These are phyloP conservation scores for Chroicocephalus ridibundus DNA, from an alignment of 2,113 vertebrate genomes.

Conservation along the genomic window DNA sequence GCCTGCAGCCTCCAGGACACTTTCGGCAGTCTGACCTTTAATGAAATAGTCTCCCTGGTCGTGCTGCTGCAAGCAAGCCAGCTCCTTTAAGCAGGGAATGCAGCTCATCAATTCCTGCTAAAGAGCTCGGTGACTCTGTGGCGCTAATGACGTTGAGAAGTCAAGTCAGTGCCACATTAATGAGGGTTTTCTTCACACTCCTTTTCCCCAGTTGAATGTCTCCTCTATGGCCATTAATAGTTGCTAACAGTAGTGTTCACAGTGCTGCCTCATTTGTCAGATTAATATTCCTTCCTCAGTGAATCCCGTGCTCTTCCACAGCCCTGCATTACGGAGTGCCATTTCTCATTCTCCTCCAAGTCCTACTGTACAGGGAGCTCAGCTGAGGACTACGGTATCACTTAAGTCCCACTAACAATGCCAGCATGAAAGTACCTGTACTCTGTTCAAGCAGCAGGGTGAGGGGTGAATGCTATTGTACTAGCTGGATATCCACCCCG, in stretches of 20 bases:
- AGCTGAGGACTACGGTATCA: background rate
- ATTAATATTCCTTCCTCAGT: slow-evolving; percentile 13
- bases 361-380: background rate
- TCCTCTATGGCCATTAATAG: background rate
- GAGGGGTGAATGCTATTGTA: background rate
- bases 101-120: background rate
- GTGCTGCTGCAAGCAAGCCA: background rate
- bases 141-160: background rate
- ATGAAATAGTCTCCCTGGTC: background rate
- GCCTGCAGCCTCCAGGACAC: background rate
- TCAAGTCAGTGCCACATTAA: slow-evolving; percentile 18
- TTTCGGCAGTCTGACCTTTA: background rate
- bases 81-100: background rate
- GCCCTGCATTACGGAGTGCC: background rate
- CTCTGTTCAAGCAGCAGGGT: background rate
- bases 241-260: background rate
- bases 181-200: slow-evolving; percentile 22
- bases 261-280: slow-evolving; percentile 32
- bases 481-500: background rate
- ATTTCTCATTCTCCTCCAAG: background rate
- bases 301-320: background rate
- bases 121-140: background rate
- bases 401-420: background rate
- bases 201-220: slow-evolving; percentile 3
- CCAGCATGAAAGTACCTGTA: background rate